Evolutionary conservation across 2,113 vertebrate species (phyloP).

Genomic region (Emberiza fucata): DNA sequence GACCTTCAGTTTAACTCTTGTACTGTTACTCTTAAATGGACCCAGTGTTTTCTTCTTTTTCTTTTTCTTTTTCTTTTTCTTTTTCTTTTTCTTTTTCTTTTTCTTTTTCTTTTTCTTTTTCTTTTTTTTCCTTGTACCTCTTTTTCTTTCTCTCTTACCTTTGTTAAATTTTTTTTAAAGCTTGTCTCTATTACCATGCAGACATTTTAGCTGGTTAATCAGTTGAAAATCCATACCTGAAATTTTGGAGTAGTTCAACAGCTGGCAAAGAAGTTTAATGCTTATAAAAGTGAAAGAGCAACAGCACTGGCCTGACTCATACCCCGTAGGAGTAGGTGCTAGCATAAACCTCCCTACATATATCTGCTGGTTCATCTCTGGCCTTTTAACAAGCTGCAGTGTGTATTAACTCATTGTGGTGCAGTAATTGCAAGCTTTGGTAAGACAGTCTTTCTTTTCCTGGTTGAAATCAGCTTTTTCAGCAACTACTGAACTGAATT

Average conservation of each 20-base stretch:
- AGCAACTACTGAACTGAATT: neutral
- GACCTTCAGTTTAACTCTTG: neutral
- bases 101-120: accelerated
- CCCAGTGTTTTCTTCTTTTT: accelerated
- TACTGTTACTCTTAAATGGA: neutral
- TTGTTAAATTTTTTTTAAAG: neutral
- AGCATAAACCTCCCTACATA: constrained; percentile 44
- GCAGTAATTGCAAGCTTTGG: neutral
- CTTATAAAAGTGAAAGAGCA: constrained; percentile 45
- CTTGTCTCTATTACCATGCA: neutral
- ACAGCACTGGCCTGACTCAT: constrained; percentile 57
- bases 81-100: accelerated
- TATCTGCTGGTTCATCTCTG: constrained; percentile 53
- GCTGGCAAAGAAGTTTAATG: neutral
- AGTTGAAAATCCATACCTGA: neutral
- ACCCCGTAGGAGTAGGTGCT: constrained; percentile 56
- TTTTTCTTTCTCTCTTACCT: neutral
- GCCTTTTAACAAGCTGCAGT: constrained; percentile 2
- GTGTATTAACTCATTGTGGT: constrained; percentile 11
- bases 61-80: accelerated
- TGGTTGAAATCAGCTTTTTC: neutral
- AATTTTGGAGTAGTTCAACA: neutral
- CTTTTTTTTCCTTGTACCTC: neutral
- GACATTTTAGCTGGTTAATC: neutral
- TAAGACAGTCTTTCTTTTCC: neutral